These are phyloP conservation scores for Accipiter superciliosus DNA, from an alignment of 2,797 vertebrate species.

Conservation along the genomic window DNA sequence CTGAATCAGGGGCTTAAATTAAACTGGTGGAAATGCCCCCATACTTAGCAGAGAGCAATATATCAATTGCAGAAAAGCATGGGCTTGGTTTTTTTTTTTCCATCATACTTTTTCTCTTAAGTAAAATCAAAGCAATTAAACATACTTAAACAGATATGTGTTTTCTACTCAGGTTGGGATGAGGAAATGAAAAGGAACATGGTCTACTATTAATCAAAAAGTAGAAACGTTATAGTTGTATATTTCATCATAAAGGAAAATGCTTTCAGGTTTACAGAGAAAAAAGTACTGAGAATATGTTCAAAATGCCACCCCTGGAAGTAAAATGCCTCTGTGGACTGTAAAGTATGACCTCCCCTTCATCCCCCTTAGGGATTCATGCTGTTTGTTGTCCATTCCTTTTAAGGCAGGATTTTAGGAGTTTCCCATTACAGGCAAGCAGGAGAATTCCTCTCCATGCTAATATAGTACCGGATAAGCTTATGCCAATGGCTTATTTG, in stretches of 20 bases:
- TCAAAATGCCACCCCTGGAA: conserved; percentile 4
- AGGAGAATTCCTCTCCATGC: conserved; percentile 37
- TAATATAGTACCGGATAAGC: not conserved
- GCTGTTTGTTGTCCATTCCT: conserved; percentile 31
- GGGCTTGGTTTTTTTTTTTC: not conserved
- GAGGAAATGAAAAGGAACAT: not conserved
- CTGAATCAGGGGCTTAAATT: not conserved
- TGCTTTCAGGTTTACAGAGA: not conserved
- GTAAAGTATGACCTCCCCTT: not conserved
- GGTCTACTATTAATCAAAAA: not conserved
- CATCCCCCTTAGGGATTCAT: conserved; percentile 11
- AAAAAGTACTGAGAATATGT: not conserved
- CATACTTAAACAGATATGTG: not conserved
- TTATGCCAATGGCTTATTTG: conserved; percentile 14
- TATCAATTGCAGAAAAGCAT: not conserved
- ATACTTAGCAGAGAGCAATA: not conserved
- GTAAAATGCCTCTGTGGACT: not conserved
- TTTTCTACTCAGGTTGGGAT: not conserved
- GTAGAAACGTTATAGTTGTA: not conserved
- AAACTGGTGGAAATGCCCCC: not conserved
- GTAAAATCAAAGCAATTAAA: not conserved
- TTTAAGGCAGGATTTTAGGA: conserved; percentile 56
- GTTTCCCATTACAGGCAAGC: conserved; percentile 39
- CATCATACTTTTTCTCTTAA: not conserved
- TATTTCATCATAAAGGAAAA: not conserved